Base-by-base conservation (phyloP, 2,113 vertebrate genomes). In the Axis porcinus region DNA sequence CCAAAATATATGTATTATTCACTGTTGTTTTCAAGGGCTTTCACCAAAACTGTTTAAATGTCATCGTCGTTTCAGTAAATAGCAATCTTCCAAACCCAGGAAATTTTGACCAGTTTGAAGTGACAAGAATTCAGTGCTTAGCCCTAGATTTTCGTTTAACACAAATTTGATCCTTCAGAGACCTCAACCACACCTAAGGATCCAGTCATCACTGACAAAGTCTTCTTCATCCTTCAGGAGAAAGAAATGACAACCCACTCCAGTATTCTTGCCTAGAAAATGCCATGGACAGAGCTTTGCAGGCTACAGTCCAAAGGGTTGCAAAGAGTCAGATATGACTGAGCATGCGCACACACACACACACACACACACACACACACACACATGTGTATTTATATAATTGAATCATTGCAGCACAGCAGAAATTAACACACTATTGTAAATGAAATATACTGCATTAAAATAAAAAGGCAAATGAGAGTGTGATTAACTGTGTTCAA, bases 21-120 rank as follows among this genome's bases (percentile, higher is more conserved):
- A 78, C 27, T 91, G 57, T 76, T 78, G 47, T 64, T 91, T 97
- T 33, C 96, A 96, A 83, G 17, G 40, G 60, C 54, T 81, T 93
- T 91, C 87, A 85, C 30, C 60, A 84, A 94, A 97, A 97, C 76
- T 52, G 13, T 91, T 95, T 97, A 96, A 97, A 92, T 89, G 28
- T 60, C 78, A 93, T 67, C 88, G 2, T 7, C 47, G 13, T 74
- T 93, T 82, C n/a, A 87, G 92, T 58, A 96, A 91, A 91, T 67
- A 78, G 25, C 33, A 67, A 54, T 85, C 88, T 93, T 40, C 21
- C 47, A 92, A 95, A 92, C 15, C 81, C 54, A 43, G 19, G 17
- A 84, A 74, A 21, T 54, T 83, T 55, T 74, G 16, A 45, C 47
- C 58, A 57, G 3, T 27, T 97, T 95, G 33, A 90, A 33, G 9